These are phyloP conservation scores for Pentalonia nigronervosa DNA, from an alignment of 1,140 invertebrate species.

Conservation along the genomic window DNA sequence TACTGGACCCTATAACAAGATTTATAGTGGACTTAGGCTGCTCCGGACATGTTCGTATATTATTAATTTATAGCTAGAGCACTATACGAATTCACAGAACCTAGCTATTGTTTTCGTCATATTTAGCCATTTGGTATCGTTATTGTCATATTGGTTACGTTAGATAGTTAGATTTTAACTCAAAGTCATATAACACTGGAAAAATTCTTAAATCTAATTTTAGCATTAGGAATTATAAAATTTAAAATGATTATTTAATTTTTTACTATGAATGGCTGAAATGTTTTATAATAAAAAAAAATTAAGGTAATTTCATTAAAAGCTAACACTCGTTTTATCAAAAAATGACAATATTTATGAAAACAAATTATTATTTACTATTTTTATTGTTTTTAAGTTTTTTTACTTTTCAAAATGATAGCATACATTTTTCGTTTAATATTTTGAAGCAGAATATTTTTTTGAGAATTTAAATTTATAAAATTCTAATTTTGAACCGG, in stretches of 20 bases:
- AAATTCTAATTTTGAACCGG: too few relatives aligned
- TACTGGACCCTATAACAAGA: not conserved
- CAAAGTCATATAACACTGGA: not conserved
- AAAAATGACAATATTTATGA: too few relatives aligned
- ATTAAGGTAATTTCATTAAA: too few relatives aligned
- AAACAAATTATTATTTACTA: too few relatives aligned
- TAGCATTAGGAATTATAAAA: not conserved
- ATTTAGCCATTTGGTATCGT: not conserved
- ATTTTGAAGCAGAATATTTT: too few relatives aligned
- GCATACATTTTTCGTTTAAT: too few relatives aligned
- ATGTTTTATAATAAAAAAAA: too few relatives aligned
- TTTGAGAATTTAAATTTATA: too few relatives aligned
- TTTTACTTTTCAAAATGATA: too few relatives aligned
- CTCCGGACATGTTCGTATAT: constrained; percentile 23
- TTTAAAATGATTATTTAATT: not conserved
- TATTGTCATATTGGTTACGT: not conserved
- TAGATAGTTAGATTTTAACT: not conserved
- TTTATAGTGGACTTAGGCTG: constrained; percentile 21
- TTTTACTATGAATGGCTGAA: too few relatives aligned
- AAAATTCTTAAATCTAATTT: not conserved
- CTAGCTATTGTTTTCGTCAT: not conserved
- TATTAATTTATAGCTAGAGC: not conserved
- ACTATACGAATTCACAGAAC: not conserved
- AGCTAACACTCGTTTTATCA: too few relatives aligned
- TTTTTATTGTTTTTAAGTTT: too few relatives aligned